A percentile compares a stretch with the other conserved stretches of the same genome.
These are phyloP conservation scores for Betta splendens DNA, from an alignment of 2,797 vertebrate species.

Conservation along the genomic window DNA sequence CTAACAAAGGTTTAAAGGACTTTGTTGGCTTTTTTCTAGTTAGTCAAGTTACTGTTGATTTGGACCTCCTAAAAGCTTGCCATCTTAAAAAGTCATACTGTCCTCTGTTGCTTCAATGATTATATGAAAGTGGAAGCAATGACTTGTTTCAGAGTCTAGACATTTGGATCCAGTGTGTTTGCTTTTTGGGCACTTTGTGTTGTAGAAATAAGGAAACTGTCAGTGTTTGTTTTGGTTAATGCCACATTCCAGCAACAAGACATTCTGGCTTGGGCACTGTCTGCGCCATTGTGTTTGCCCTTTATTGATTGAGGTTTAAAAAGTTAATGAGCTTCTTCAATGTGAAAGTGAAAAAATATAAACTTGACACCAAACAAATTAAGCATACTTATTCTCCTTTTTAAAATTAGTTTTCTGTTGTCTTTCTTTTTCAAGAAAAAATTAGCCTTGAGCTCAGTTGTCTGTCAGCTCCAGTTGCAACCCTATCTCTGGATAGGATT, in stretches of 20 bases:
- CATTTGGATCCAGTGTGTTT: constrained; percentile 33
- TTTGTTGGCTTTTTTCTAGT: not conserved
- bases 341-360: not conserved
- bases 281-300: not conserved
- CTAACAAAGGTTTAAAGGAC: constrained; percentile 1
- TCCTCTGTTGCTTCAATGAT: not conserved
- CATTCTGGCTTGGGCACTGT: constrained; percentile 48
- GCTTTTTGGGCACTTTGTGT: constrained; percentile 38
- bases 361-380: not conserved
- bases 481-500: constrained; percentile 14
- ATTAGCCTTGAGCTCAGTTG: too few species aligned
- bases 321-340: not conserved
- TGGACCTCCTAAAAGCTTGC: constrained; percentile 1
- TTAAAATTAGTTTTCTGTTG: not conserved
- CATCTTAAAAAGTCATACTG: not conserved
- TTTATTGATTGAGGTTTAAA: not conserved
- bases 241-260: constrained; percentile 62
- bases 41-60: not conserved
- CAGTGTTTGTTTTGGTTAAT: constrained; percentile 63
- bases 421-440: too few species aligned
- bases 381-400: too few species aligned
- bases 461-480: constrained; percentile 13
- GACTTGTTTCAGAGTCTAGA: constrained; percentile 9
- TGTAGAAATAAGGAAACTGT: constrained; percentile 43
- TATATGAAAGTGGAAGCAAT: not conserved